Conservation (phyloP, 2,888 invertebrate genomes). For the Dasysyrphus albostriatus region DNA sequence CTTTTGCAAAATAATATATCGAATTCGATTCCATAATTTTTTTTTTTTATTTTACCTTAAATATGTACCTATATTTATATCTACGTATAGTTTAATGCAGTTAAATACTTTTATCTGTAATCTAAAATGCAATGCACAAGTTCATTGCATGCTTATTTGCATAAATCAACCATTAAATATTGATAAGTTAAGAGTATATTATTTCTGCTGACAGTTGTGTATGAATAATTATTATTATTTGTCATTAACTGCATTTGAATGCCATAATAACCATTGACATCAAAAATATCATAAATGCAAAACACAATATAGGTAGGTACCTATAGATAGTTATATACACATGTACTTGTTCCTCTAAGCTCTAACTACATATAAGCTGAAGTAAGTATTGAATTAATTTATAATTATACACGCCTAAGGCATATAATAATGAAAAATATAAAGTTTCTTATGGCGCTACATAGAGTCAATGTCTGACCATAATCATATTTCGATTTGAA, state of each 20-base stretch:
- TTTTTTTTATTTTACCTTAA: neutral
- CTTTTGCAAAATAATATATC: constrained; percentile 8
- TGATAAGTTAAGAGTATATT: constrained; percentile 18
- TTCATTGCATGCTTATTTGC: constrained; percentile 37
- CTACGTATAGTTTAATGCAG: neutral
- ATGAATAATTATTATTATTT: constrained; percentile 29
- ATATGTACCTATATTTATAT: neutral
- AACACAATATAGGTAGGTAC: neutral
- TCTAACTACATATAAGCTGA: neutral
- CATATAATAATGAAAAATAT: neutral
- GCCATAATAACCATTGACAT: constrained; percentile 5
- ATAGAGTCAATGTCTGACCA: constrained; percentile 15
- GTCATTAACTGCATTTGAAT: constrained; percentile 19
- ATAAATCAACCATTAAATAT: constrained; percentile 51
- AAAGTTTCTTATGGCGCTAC: constrained; percentile 13
- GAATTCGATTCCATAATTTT: neutral
- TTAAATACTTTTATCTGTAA: constrained; percentile 8
- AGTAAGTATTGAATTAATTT: constrained; percentile 27
- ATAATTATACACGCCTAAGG: constrained; percentile 22
- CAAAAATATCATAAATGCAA: neutral
- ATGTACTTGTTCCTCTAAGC: neutral
- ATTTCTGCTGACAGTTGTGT: constrained; percentile 36
- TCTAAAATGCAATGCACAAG: constrained; percentile 43
- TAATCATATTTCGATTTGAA: constrained; percentile 12
- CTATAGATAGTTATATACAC: neutral